Evolutionary conservation across 2,113 vertebrate species (phyloP).

Genomic region (Melierax canorus): DNA sequence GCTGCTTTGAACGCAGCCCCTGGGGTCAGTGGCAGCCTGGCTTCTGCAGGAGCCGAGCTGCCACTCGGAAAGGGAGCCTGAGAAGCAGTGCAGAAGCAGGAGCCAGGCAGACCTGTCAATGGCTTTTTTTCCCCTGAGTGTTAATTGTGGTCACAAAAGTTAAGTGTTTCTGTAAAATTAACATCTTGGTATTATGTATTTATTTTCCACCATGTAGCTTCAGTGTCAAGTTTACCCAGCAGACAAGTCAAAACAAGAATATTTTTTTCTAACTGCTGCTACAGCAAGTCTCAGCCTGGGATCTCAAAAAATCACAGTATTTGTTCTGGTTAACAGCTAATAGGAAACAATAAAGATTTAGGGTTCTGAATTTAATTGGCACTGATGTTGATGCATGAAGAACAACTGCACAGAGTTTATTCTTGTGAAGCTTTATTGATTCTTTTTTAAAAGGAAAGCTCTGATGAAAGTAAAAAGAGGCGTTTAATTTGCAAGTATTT

Average conservation of each 20-base stretch:
- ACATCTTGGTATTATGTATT: constrained; percentile 33
- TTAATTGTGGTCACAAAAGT: constrained; percentile 60
- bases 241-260: constrained; percentile 57
- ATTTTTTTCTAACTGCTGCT: not conserved
- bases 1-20: constrained; percentile 33
- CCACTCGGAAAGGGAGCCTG: not conserved
- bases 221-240: constrained; percentile 29
- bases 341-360: constrained; percentile 55
- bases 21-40: not conserved
- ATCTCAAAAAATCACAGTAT: constrained; percentile 12
- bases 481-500: constrained; percentile 54
- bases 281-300: constrained; percentile 19
- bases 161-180: constrained; percentile 66
- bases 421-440: constrained; percentile 54
- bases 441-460: constrained; percentile 21
- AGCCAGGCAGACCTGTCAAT: constrained; percentile 31
- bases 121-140: not conserved
- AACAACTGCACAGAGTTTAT: not conserved
- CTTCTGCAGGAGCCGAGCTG: not conserved
- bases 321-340: constrained; percentile 27
- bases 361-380: constrained; percentile 51
- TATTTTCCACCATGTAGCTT: constrained; percentile 29
- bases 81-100: not conserved
- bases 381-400: constrained; percentile 6
- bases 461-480: constrained; percentile 40